Base-by-base conservation (phyloP, 2,797 vertebrate genomes). In the Acipenser transmontanus region DNA sequence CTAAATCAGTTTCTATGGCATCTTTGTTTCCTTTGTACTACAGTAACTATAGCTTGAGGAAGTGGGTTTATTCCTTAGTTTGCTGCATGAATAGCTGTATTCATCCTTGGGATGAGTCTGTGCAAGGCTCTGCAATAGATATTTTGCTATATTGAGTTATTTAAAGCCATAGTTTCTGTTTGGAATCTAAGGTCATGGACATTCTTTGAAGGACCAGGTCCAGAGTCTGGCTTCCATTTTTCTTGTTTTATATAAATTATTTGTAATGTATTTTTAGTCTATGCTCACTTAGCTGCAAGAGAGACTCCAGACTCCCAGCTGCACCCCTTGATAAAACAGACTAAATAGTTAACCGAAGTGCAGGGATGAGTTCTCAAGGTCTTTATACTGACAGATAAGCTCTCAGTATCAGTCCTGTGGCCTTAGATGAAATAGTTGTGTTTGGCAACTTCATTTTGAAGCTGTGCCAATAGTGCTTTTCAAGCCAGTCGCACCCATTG, bases 271-370 rank as follows among this genome's bases (percentile, higher is more conserved):
- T 69, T 62, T 68, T 68, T 75, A 61, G 66, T 63, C 63, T 70
- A n/a, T 8, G 65, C 47, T 9, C 52, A 62, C 69, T 51, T 71
- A 70, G 69, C 66, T 68, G 64, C 70, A 68, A 65, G 59, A 49
- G 61, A 66, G 52, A 63, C 66, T 50, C 59, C 59, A 62, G 66
- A 67, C 67, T 68, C 68, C 66, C 63, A 77, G 66, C 51, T 72
- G 66, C 68, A 47, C 6, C 72, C 65, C 7, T 51, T 66, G 70
- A 67, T 72, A 77, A 74, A 67, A 82, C 20, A 68, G 67, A 74
- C 71, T 69, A 81, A 76, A 79, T 86, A 73, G 80, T 88, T 85
- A 80, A 77, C 71, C 60, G 50, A 13, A 63, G 8, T 75, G 69
- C 68, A 79, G 68, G 72, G 71, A 7, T 62, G 69, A 79, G 68